Percentiles rank a stretch among this genome's conserved stretches.
These are phyloP conservation scores for Microcebus lehilahytsara DNA, from an alignment of 2,113 vertebrate species.

Conservation along the genomic window DNA sequence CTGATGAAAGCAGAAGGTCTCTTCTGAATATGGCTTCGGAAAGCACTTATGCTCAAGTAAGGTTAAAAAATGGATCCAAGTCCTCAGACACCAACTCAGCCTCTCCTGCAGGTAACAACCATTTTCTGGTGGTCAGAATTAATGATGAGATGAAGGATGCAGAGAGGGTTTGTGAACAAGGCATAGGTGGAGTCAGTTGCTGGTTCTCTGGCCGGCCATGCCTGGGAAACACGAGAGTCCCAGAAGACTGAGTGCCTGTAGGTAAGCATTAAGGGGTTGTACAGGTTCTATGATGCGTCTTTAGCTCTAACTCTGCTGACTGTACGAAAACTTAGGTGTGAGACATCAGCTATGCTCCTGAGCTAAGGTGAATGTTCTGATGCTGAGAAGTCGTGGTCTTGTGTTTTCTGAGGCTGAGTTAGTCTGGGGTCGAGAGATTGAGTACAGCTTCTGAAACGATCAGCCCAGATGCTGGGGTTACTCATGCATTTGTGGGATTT, in stretches of 20 bases:
- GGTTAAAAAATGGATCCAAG: background rate
- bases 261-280: background rate
- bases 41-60: conserved; percentile 65
- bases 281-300: background rate
- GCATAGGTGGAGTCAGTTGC: background rate
- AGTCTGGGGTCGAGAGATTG: background rate
- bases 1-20: background rate
- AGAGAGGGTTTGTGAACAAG: background rate
- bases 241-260: background rate
- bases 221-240: background rate
- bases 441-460: background rate
- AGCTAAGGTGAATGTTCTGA: background rate
- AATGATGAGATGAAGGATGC: background rate
- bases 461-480: background rate
- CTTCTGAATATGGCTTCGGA: conserved; percentile 55
- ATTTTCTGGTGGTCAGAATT: background rate
- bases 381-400: background rate
- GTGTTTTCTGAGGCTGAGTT: background rate
- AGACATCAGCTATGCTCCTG: background rate
- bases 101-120: conserved; percentile 53
- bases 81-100: background rate
- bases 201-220: background rate
- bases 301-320: too few relatives aligned
- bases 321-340: background rate
- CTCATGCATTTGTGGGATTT: background rate